Evolutionary conservation across 2,888 invertebrate genomes (phyloP).

Genomic region (Cloeon dipterum): DNA sequence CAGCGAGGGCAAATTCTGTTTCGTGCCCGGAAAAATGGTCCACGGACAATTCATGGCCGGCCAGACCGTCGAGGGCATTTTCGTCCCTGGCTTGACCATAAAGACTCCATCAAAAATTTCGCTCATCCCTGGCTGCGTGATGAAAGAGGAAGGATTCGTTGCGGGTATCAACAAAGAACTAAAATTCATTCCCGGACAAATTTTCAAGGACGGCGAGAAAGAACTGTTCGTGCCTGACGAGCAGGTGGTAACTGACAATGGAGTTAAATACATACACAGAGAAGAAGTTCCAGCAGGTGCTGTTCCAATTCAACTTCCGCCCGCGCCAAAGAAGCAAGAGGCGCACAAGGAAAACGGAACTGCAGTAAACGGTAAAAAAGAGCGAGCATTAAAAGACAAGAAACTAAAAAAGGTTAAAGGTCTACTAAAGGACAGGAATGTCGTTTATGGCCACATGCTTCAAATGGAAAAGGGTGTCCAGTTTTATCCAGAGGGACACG

Average conservation of each 20-base stretch:
- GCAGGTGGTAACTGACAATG: slow-evolving; percentile 45
- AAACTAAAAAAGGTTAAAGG: no score
- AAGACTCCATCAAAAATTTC: slow-evolving; percentile 30
- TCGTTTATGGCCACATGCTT: slow-evolving; percentile 39
- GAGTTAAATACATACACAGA: slow-evolving; percentile 26
- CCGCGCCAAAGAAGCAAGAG: no score
- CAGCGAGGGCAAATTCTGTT: slow-evolving; percentile 13
- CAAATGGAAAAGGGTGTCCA: slow-evolving; percentile 38
- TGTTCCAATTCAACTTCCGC: slow-evolving; percentile 21
- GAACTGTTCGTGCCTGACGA: slow-evolving; percentile 48
- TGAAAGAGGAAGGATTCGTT: not conserved
- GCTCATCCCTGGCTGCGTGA: not conserved
- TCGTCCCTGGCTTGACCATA: slow-evolving; percentile 46
- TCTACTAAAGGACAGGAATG: no score
- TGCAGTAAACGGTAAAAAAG: no score
- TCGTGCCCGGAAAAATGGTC: slow-evolving; percentile 50
- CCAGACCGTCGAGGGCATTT: slow-evolving; percentile 33
- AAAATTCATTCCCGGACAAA: slow-evolving; percentile 32
- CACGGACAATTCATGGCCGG: slow-evolving; percentile 33
- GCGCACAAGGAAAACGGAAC: no score
- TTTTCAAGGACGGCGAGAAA: slow-evolving; percentile 27
- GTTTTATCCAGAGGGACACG: slow-evolving; percentile 28
- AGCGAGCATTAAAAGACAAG: no score
- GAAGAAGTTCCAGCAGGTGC: slow-evolving; percentile 28
- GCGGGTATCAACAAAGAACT: slow-evolving; percentile 17